These are phyloP conservation scores for Sebastes trivittatus DNA, from an alignment of 2,797 vertebrate species.

Conservation along the genomic window DNA sequence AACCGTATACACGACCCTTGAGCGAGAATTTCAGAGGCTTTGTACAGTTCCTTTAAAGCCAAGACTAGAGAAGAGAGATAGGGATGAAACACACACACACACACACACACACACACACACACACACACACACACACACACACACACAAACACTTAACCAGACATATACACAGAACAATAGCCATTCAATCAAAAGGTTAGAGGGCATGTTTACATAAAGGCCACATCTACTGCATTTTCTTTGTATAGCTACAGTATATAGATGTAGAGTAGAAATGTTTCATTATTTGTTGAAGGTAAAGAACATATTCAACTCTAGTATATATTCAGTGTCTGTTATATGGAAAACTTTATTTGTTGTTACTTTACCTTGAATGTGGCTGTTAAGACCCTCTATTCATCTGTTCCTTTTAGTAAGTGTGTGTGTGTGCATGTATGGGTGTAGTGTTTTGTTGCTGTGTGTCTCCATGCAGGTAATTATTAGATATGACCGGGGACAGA, in stretches of 20 bases:
- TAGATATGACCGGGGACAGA: not conserved
- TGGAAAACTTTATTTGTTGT: not conserved
- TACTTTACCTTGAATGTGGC: conserved; percentile 29
- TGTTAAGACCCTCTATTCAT: conserved; percentile 13
- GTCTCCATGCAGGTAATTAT: not conserved
- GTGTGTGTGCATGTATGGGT: not conserved
- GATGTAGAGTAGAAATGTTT: conserved; percentile 21
- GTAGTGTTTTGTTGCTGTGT: not conserved
- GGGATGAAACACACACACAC: not conserved
- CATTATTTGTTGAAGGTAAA: conserved; percentile 29
- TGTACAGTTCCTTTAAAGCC: conserved; percentile 28
- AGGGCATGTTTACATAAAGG: conserved; percentile 35
- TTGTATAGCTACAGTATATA: conserved; percentile 25
- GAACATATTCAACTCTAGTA: conserved; percentile 1
- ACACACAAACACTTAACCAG: conserved; percentile 3
- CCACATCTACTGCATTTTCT: not conserved
- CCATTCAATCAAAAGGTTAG: conserved; percentile 36
- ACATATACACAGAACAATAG: conserved; percentile 21
- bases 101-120: not conserved
- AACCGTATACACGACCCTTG: conserved; percentile 40
- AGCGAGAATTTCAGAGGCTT: conserved; percentile 26
- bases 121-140: not conserved
- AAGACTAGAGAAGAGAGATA: conserved; percentile 7
- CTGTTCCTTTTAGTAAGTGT: conserved; percentile 16
- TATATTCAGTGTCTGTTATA: not conserved